phyloP scores from a whole-genome alignment of 2,113 vertebrate species.

The Paracanthobrama guichenoti region DNA sequence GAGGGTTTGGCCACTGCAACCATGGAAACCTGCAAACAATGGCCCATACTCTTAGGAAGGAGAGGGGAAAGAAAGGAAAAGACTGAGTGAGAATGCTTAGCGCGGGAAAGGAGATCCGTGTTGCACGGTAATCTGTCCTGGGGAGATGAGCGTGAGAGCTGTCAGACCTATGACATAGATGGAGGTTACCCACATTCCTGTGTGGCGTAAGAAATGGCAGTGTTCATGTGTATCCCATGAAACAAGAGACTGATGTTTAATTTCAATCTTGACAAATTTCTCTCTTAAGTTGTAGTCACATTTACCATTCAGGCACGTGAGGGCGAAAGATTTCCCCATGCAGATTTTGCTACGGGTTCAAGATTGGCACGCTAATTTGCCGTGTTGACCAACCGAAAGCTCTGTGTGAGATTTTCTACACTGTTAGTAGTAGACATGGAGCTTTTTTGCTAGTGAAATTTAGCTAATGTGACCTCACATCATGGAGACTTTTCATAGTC shows the following conservation, averaged over 20 bases:
- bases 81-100: conserved; percentile 54
- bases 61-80: conserved; percentile 46
- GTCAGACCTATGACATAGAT: conserved; percentile 47
- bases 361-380: neutral
- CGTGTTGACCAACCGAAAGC: neutral
- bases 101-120: neutral
- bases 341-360: neutral
- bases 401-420: neutral
- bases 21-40: conserved; percentile 65
- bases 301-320: neutral
- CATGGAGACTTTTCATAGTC: neutral
- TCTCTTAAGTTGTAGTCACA: neutral
- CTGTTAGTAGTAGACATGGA: no score
- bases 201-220: neutral
- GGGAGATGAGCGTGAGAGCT: conserved; percentile 25
- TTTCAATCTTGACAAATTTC: neutral
- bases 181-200: conserved; percentile 23
- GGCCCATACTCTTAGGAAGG: conserved; percentile 25
- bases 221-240: conserved; percentile 24
- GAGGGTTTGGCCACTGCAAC: conserved; percentile 43
- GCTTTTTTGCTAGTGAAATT: no score
- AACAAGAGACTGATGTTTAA: neutral
- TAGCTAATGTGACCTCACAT: no score
- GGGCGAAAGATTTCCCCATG: no score
- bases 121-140: neutral